Evolutionary conservation across 2,113 vertebrate species (phyloP), one percentile per base, ranked within the genome.

Genomic region (Psettodes erumei): DNA sequence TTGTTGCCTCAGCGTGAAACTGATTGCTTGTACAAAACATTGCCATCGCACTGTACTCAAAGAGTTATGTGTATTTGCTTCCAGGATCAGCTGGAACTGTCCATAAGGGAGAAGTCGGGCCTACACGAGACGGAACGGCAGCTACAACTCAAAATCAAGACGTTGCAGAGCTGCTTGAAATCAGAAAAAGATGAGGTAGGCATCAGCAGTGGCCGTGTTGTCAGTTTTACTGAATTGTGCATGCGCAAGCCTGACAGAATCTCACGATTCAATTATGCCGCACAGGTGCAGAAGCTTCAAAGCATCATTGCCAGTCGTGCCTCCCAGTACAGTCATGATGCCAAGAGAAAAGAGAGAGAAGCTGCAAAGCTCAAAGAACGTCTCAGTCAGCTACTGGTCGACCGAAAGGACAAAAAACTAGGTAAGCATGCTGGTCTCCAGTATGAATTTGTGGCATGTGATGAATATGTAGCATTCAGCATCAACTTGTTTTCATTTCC

Each of bases 101-200:
- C 94, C 47, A 95, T 95, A 76, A 95, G 98, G 75, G 97, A 99
- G 89, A 95, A 96, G 85, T 93, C 94, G 7, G 95, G 96, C 37
- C 94, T 98, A 45, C 96, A 97, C 54, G 98, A 99, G 89, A 95
- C 94, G 16, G 97, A 99, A 74, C 93, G 98, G 67, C 98, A 98
- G 86, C 89, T 98, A 1, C 97, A 97, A 38, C 95, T 95, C 84
- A 99, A 97, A 90, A 96, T 98, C 61, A 96, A 95, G 87, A 97
- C 94, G 82, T 88, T 99, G 75, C 96, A 97, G 80, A 96, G 95
- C 85, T 95, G 97, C 78, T 94, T 99, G 72, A 99, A 98, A 93
- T 97, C 95, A 45, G 98, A 99, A 78, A 99, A 99, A 82, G 98
- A 99, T 55, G 98, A 99, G 95, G 98, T 98, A 90, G 92, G 10